Evolutionary conservation across 1,140 invertebrate species (phyloP).

Genomic region (Pollicipes pollicipes): DNA sequence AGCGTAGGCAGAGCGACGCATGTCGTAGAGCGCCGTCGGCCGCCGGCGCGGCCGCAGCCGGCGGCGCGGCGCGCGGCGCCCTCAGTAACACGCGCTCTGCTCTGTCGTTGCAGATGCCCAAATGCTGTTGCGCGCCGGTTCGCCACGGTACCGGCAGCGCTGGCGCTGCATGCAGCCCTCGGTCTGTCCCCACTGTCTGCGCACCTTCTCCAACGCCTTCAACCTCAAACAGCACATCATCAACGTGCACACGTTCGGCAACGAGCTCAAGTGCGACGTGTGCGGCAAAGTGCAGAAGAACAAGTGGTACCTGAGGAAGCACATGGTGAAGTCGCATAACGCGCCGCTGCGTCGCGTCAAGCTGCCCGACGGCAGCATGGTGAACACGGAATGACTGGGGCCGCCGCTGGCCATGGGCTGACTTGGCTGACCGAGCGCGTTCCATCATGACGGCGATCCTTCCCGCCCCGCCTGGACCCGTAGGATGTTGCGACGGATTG

Average conservation of each 20-base stretch:
- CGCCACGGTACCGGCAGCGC: conserved; percentile 16
- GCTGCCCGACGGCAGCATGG: conserved; percentile 5
- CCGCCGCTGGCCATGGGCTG: neutral
- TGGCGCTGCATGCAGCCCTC: conserved; percentile 24
- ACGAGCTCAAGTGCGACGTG: conserved; percentile 31
- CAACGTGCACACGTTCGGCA: conserved; percentile 48
- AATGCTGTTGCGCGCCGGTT: neutral
- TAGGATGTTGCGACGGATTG: neutral
- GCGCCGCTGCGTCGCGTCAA: conserved; percentile 21
- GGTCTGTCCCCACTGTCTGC: conserved; percentile 23
- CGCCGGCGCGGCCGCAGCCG: no score
- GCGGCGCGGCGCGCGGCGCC: no score
- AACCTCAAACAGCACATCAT: conserved; percentile 42
- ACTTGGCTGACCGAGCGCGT: neutral
- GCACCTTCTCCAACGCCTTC: conserved; percentile 23
- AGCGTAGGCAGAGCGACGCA: no score
- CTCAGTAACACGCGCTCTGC: neutral
- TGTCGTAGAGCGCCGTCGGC: neutral
- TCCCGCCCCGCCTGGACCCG: neutral
- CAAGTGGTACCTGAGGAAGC: conserved; percentile 23
- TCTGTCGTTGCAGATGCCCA: neutral
- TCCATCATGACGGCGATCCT: neutral
- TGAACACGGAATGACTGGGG: neutral
- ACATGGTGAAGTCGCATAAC: conserved; percentile 22
- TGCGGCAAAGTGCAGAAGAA: conserved; percentile 23